Evolutionary conservation across 2,113 vertebrate genomes (phyloP).

Genomic region (Tursiops truncatus): DNA sequence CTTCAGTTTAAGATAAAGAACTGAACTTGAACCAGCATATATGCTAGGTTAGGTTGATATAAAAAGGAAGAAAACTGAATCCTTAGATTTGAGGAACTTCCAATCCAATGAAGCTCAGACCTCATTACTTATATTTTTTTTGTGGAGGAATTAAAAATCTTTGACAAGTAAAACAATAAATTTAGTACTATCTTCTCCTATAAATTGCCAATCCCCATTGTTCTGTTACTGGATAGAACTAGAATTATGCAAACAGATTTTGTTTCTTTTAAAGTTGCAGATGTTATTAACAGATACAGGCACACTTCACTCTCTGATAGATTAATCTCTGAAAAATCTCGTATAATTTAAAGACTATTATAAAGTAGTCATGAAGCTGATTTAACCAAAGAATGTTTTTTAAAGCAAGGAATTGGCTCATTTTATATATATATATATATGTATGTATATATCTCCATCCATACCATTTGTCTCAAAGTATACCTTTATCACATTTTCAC

Average conservation of each 20-base stretch:
- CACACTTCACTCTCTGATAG: background rate
- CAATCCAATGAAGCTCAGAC: background rate
- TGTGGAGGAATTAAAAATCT: background rate
- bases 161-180: background rate
- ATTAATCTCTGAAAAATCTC: background rate
- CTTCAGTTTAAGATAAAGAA: background rate
- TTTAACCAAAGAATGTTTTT: background rate
- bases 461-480: background rate
- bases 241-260: background rate
- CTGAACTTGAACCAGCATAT: background rate
- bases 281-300: background rate
- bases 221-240: background rate
- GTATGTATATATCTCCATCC: background rate
- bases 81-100: background rate
- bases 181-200: background rate
- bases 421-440: background rate
- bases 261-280: background rate
- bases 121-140: background rate
- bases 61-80: background rate
- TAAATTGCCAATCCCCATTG: background rate
- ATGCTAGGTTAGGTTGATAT: background rate
- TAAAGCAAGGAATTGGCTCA: background rate
- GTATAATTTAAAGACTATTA: background rate
- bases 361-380: background rate
- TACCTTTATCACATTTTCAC: background rate